Percentiles rank a stretch among this genome's conserved stretches.
These are phyloP conservation scores for Plutella xylostella DNA, from an alignment of 2,888 invertebrate genomes.

Conservation along the genomic window DNA sequence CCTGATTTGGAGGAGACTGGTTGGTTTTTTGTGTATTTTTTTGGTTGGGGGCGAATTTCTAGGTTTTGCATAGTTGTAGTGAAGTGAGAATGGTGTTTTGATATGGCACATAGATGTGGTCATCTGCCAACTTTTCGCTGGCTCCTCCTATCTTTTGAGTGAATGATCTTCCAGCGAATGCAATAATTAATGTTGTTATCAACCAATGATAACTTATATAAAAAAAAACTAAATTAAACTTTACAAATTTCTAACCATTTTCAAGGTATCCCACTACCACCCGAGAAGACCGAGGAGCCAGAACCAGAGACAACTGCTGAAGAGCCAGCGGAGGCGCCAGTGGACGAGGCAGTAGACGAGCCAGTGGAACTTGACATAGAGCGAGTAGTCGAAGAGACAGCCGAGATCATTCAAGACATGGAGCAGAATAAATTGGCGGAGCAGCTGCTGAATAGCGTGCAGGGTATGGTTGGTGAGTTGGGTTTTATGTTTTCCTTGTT, in stretches of 20 bases:
- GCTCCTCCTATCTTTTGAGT: too few species aligned
- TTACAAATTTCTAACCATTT: too few species aligned
- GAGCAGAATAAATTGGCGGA: conserved; percentile 38
- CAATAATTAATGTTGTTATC: too few species aligned
- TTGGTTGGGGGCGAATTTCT: too few species aligned
- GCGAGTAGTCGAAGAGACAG: conserved; percentile 12
- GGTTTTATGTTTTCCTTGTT: background rate
- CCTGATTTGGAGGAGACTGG: conserved; percentile 56
- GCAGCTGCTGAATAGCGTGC: conserved; percentile 40
- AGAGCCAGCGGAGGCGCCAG: conserved; percentile 15
- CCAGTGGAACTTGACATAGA: conserved; percentile 15
- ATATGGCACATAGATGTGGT: too few species aligned
- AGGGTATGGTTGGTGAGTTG: conserved; percentile 55
- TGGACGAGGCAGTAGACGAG: conserved; percentile 21
- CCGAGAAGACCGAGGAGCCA: conserved; percentile 8
- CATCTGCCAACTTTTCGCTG: too few species aligned
- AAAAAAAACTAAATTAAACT: too few species aligned
- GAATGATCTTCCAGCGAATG: too few species aligned
- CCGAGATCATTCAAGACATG: conserved; percentile 27
- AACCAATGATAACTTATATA: too few species aligned
- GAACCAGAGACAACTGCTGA: background rate
- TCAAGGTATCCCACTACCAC: conserved; percentile 39
- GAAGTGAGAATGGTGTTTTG: too few species aligned
- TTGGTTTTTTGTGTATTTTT: too few species aligned
- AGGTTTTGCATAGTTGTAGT: too few species aligned